phyloP scores from a whole-genome alignment of 2,113 vertebrate species.

The Saccopteryx bilineata region DNA sequence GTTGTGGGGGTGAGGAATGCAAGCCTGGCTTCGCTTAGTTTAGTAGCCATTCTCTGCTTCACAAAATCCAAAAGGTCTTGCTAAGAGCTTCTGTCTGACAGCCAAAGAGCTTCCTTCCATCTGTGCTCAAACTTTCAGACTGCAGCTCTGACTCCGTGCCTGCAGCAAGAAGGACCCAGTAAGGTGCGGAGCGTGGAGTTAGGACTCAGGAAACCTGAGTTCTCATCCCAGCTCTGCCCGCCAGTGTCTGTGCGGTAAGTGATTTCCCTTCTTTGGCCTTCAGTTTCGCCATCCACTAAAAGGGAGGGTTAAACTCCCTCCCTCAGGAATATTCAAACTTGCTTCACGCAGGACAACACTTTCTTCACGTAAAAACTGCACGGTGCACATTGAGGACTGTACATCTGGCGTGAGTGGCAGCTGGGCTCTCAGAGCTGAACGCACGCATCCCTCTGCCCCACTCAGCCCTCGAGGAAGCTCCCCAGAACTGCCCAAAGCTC shows the following conservation, averaged over 20 bases:
- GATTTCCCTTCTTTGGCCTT: not conserved
- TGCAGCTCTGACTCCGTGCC: not conserved
- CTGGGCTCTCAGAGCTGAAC: not conserved
- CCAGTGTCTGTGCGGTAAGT: accelerated
- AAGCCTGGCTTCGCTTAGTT: not conserved
- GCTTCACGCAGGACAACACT: not conserved
- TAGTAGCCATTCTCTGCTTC: not conserved
- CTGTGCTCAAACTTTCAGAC: not conserved
- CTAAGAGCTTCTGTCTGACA: not conserved
- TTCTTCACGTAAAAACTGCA: not conserved
- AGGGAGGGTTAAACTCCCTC: not conserved
- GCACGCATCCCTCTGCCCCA: accelerated
- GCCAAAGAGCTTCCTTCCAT: not conserved
- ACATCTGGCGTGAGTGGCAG: not conserved
- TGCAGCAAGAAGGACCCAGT: not conserved
- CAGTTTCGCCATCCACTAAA: not conserved
- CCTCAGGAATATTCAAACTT: not conserved
- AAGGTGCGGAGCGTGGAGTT: not conserved
- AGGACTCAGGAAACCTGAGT: not conserved
- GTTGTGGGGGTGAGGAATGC: accelerated
- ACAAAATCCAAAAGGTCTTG: not conserved
- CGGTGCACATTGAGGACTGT: accelerated
- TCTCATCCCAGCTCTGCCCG: not conserved
- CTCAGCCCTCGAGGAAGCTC: not conserved
- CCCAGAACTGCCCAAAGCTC: not conserved